Percentiles rank a stretch among this genome's conserved stretches.
These are phyloP conservation scores for Zonitis immaculata DNA, from an alignment of 2,888 invertebrate species.

Conservation along the genomic window DNA sequence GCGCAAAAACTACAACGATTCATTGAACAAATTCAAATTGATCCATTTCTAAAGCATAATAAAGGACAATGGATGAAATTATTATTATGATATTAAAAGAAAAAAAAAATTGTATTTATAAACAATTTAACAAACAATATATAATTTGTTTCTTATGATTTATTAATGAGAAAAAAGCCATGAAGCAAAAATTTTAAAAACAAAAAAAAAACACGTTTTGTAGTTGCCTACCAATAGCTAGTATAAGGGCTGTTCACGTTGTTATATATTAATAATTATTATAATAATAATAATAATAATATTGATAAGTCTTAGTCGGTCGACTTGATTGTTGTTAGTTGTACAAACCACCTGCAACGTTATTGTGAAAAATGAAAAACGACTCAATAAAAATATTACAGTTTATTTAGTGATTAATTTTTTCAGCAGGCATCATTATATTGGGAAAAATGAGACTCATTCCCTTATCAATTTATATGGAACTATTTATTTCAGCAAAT, in stretches of 20 bases:
- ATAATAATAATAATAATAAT: constrained; percentile 39
- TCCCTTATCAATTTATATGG: too few species aligned
- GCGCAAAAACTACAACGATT: neutral
- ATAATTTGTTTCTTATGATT: constrained; percentile 44
- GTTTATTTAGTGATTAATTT: constrained; percentile 30
- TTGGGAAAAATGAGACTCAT: neutral
- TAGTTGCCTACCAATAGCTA: constrained; percentile 51
- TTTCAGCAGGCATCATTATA: neutral
- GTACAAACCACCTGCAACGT: constrained; percentile 47
- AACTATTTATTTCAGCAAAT: too few species aligned
- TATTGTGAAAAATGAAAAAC: constrained; percentile 44
- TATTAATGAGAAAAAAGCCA: constrained; percentile 22
- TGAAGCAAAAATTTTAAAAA: too few species aligned
- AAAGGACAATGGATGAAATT: neutral
- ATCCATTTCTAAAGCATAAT: neutral
- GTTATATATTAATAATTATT: constrained; percentile 42
- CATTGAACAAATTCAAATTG: neutral
- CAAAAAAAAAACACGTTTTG: constrained; percentile 40
- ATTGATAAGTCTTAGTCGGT: constrained; percentile 42
- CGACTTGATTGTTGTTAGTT: constrained; percentile 48
- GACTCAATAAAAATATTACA: constrained; percentile 49
- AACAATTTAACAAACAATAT: constrained; percentile 41
- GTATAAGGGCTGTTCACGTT: constrained; percentile 52
- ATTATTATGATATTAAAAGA: neutral
- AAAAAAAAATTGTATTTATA: constrained; percentile 22